Base-by-base conservation (phyloP, 2,113 vertebrate species). In the Pao palembangensis region DNA sequence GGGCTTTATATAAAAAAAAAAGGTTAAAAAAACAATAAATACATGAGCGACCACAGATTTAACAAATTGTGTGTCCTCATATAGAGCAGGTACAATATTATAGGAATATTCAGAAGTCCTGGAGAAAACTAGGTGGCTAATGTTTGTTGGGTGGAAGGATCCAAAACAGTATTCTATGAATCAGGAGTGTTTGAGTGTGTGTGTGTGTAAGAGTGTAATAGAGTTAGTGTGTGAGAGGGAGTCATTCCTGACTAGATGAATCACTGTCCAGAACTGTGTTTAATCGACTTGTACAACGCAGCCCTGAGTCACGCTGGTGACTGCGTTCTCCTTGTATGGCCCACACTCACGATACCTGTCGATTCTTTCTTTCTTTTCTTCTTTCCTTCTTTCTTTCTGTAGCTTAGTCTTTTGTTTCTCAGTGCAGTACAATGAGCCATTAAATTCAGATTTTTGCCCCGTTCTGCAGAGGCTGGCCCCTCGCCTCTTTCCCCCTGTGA, bases 241-340 rank as follows among this genome's bases (percentile, higher is more conserved):
- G 55, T 82, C 66, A 74, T 55, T 58, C 17, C 15, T 71, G 69
- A 78, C 55, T 49, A n/a, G 10, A 44, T 83, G 83, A 86, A 58
- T 84, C 76, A 81, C 38, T 2, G 6, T 55, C 51, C 46, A 57
- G 81, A 86, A 75, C 21, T 23, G 51, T 41, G 44, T 67, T 73
- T 62, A 74, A 85, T 73, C 51, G 38, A 66, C 73, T 61, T 51
- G 59, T 51, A 50, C 65, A 34, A 53, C 59, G 83, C 72, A 68
- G 73, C 43, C 53, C 70, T 85, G 86, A 90, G 62, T 90, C 88
- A 90, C 69, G 56, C 49, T 62, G 3, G 10, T 28, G 47, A 15
- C 44, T 58, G 63, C 65, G 81, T 87, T 84, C 79, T 51, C 20
- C 12, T 42, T 0, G 17, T 19, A 46, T 71, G 46, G 15, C 67